Evolutionary conservation across 2,113 vertebrate genomes (phyloP).

Genomic region (Melanocharis versteri): DNA sequence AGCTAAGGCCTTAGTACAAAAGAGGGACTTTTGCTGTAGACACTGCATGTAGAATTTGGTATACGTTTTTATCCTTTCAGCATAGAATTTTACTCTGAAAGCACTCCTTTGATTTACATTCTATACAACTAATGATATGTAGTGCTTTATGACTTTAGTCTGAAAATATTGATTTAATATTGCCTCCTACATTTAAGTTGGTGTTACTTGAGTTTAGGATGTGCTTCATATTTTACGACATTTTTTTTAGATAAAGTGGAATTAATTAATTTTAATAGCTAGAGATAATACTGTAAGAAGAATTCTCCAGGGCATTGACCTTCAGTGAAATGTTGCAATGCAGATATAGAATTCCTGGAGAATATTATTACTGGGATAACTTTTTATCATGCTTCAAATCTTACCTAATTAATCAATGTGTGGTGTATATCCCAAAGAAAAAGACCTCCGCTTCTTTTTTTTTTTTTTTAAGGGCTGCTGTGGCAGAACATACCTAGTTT

Average conservation of each 20-base stretch:
- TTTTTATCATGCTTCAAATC: neutral
- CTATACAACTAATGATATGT: neutral
- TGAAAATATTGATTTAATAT: conserved; percentile 28
- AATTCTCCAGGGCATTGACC: neutral
- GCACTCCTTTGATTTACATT: neutral
- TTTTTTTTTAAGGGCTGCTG: neutral
- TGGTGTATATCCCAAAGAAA: neutral
- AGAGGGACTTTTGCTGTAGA: neutral
- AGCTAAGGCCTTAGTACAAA: neutral
- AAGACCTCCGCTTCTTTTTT: neutral
- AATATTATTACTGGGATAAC: neutral
- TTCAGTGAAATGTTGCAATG: neutral
- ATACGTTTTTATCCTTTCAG: neutral
- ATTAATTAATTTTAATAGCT: neutral
- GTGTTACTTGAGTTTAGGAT: neutral
- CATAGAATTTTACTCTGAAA: neutral
- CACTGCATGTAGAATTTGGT: neutral
- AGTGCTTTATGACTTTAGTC: neutral
- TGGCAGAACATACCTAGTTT: neutral
- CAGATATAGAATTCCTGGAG: neutral
- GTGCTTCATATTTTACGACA: neutral
- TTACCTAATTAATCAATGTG: neutral
- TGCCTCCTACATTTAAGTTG: neutral
- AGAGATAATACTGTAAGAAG: neutral
- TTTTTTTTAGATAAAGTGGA: neutral